A percentile compares a stretch with the other conserved stretches of the same genome.
Conservation (phyloP, 2,113 vertebrate genomes). For the Amphiprion ocellaris region DNA sequence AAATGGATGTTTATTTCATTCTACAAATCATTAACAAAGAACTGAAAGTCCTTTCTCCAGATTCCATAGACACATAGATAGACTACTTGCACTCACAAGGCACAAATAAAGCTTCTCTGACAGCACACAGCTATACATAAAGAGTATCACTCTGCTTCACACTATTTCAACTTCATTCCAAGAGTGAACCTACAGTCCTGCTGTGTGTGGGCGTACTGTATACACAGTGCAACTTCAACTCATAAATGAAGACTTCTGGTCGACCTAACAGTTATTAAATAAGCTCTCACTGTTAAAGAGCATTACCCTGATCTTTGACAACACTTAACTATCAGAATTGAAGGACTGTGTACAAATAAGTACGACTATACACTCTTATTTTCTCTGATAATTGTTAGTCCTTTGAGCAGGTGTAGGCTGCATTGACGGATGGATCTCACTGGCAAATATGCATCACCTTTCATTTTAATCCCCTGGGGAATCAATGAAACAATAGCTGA, state of each 20-base stretch:
- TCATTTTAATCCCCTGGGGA: background rate
- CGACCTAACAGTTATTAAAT: conserved; percentile 67
- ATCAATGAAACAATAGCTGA: background rate
- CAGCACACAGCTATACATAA: background rate
- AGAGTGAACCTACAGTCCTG: conserved; percentile 33
- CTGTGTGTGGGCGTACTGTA: conserved; percentile 51
- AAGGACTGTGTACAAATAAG: conserved; percentile 1
- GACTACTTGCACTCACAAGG: background rate
- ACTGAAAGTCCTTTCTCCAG: background rate
- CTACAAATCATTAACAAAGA: background rate
- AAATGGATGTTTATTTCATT: conserved; percentile 6
- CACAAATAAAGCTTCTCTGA: conserved; percentile 20
- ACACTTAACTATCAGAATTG: conserved; percentile 23
- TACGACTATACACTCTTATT: background rate
- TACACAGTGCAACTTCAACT: conserved; percentile 49
- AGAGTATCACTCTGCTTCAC: conserved; percentile 25
- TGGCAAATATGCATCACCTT: background rate
- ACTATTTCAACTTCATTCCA: conserved; percentile 23
- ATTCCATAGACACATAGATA: background rate
- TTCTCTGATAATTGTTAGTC: background rate
- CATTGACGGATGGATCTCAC: background rate
- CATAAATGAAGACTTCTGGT: conserved; percentile 53
- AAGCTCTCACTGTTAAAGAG: conserved; percentile 31
- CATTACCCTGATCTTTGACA: conserved; percentile 20
- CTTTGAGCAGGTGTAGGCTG: conserved; percentile 5